Percentiles rank a stretch among this genome's conserved stretches.
These are phyloP conservation scores for Eriosoma lanigerum DNA, from an alignment of 1,140 invertebrate species.

Conservation along the genomic window DNA sequence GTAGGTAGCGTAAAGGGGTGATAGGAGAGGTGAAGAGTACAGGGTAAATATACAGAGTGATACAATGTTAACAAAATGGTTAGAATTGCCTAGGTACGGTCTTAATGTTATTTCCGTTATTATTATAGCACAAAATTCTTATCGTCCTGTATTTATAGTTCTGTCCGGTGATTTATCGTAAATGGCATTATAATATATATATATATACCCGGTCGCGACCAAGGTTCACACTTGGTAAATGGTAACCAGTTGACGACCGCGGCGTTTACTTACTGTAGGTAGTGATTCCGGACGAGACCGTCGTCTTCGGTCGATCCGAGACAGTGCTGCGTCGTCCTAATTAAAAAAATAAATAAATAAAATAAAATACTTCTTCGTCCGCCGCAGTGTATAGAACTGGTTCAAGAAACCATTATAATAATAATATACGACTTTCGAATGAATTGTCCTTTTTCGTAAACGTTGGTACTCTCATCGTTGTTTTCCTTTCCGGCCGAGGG, in stretches of 20 bases:
- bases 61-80: too few relatives aligned
- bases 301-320: neutral
- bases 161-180: neutral
- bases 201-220: neutral
- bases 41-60: too few relatives aligned
- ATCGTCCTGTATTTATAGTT: neutral
- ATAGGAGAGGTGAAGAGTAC: too few relatives aligned
- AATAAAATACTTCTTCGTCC: neutral
- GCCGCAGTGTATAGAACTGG: neutral
- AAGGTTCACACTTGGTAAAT: neutral
- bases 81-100: too few relatives aligned
- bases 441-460: slow-evolving; percentile 29
- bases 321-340: neutral
- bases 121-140: too few relatives aligned
- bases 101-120: too few relatives aligned
- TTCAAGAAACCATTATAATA: neutral
- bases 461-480: neutral
- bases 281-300: neutral
- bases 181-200: neutral
- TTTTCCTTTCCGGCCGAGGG: neutral
- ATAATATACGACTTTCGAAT: slow-evolving; percentile 24
- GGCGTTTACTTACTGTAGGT: neutral
- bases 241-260: neutral
- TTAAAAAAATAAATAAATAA: slow-evolving; percentile 12
- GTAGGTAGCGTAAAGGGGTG: too few relatives aligned